Percentiles rank a stretch among this genome's conserved stretches.
Evolutionary conservation across 2,797 vertebrate species (phyloP).

Genomic region (Tokudaia muenninki): DNA sequence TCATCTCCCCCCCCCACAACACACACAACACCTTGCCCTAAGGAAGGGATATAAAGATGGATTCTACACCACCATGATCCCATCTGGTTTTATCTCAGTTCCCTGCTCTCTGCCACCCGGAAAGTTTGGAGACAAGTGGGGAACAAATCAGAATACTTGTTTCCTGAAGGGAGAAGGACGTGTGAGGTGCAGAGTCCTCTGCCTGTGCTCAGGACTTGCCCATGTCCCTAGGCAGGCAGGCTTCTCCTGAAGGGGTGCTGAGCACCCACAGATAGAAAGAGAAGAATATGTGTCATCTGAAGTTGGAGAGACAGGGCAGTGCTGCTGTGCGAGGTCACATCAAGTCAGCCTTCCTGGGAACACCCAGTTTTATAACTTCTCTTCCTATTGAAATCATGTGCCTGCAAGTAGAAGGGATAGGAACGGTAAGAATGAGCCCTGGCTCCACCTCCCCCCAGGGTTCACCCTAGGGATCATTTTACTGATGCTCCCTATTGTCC

Average conservation of each 20-base stretch:
- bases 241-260: not conserved
- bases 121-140: not conserved
- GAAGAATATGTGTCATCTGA: not conserved
- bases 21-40: too few relatives aligned
- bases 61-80: not conserved
- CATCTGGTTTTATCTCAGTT: not conserved
- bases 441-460: too few relatives aligned
- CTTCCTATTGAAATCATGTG: not conserved
- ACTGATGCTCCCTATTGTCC: not conserved
- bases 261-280: not conserved
- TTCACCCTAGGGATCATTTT: not conserved
- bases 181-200: not conserved
- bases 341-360: not conserved
- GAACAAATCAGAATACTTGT: not conserved
- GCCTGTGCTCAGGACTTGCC: not conserved
- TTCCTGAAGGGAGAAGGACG: not conserved
- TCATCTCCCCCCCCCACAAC: not conserved
- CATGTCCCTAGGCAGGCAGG: not conserved
- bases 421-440: not conserved
- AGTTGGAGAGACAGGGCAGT: too few relatives aligned
- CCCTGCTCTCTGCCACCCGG: not conserved
- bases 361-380: not conserved
- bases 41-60: not conserved
- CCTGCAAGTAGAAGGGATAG: not conserved
- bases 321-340: not conserved